Percentiles rank a stretch among this genome's conserved stretches.
phyloP scores from a whole-genome alignment of 2,113 vertebrate genomes.

The Pavo muticus region DNA sequence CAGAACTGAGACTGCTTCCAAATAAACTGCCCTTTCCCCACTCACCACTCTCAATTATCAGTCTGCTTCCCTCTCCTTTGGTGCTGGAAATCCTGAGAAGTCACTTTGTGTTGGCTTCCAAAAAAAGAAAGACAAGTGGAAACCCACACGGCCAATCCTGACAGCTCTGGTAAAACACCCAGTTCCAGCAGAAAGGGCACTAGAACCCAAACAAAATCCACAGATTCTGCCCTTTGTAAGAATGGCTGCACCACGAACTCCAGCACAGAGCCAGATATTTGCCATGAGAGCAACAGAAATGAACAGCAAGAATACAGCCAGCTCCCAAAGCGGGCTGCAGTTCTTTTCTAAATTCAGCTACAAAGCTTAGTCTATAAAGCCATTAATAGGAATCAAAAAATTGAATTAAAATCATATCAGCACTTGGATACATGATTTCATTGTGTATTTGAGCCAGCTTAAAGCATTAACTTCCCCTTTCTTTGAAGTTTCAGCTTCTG shows the following conservation, averaged over 20 bases:
- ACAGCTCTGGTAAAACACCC: not conserved
- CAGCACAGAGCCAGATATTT: not conserved
- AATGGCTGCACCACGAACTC: not conserved
- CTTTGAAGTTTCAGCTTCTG: not conserved
- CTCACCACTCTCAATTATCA: not conserved
- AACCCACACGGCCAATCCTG: not conserved
- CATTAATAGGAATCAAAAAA: not conserved
- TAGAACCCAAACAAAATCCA: not conserved
- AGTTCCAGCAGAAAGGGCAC: not conserved
- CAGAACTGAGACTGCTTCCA: constrained; percentile 2
- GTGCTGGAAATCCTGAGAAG: not conserved
- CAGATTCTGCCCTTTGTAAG: not conserved
- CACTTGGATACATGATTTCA: not conserved
- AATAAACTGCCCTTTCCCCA: constrained; percentile 21
- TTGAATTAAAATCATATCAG: not conserved
- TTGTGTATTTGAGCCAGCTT: not conserved
- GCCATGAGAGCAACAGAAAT: not conserved
- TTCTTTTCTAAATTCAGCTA: not conserved
- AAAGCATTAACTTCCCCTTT: not conserved
- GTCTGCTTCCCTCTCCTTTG: not conserved
- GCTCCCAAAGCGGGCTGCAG: not conserved
- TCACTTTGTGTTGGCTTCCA: not conserved
- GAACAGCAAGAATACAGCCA: not conserved
- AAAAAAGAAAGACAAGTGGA: not conserved
- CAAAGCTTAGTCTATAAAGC: not conserved